Evolutionary conservation across 2,113 vertebrate genomes (phyloP).

Genomic region (Pleuronectes platessa): DNA sequence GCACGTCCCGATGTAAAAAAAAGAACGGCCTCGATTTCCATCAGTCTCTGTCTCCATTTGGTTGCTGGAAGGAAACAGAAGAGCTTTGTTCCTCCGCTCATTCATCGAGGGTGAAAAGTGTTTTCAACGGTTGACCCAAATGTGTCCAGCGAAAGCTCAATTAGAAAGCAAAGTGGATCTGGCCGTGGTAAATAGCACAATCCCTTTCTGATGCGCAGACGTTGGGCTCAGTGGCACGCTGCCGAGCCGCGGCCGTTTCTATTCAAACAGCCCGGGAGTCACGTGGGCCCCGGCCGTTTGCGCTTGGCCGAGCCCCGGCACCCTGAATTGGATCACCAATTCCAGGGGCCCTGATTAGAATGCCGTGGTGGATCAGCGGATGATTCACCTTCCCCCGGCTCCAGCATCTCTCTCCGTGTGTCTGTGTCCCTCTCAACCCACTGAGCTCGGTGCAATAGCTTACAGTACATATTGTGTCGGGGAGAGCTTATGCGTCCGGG

Average conservation of each 20-base stretch:
- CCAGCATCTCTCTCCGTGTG: conserved; percentile 19
- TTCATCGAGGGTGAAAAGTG: conserved; percentile 49
- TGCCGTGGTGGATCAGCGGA: conserved; percentile 58
- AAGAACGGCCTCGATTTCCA: conserved; percentile 21
- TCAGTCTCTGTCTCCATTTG: conserved; percentile 1
- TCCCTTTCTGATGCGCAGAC: conserved; percentile 37
- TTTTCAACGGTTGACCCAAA: conserved; percentile 67
- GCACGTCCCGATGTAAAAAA: conserved; percentile 3
- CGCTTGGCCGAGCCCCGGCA: conserved; percentile 56
- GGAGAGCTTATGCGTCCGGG: background rate
- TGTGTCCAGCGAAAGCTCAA: conserved; percentile 54
- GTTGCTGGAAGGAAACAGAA: conserved; percentile 39
- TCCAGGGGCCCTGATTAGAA: conserved; percentile 56
- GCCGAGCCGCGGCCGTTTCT: conserved; percentile 54
- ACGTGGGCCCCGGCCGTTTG: conserved; percentile 39
- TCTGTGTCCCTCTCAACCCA: conserved; percentile 22
- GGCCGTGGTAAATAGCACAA: conserved; percentile 47
- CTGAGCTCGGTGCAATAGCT: background rate
- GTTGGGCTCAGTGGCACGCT: conserved; percentile 43
- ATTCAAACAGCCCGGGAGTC: conserved; percentile 56
- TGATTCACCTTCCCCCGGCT: conserved; percentile 56
- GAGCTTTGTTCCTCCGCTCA: conserved; percentile 53
- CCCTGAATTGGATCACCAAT: conserved; percentile 47
- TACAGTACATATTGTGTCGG: background rate
- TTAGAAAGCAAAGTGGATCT: conserved; percentile 56